Evolutionary conservation across 2,113 vertebrate species (phyloP), one percentile per base, ranked within the genome.

Genomic region (Rhabdomys dilectus): DNA sequence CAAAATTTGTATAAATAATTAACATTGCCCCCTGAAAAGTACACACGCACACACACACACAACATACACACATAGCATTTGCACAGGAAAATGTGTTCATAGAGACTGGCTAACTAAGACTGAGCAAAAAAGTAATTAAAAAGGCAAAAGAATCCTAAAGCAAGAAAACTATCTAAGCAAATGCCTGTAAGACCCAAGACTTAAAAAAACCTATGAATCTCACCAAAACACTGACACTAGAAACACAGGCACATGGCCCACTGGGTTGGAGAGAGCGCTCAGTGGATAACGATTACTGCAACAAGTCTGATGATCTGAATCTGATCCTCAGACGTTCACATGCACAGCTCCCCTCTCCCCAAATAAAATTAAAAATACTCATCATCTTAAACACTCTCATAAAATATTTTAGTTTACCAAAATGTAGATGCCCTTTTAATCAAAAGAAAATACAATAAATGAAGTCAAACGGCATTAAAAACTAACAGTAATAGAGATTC

Each of bases 151-250:
- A 73, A 56, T 91, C 75, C 91, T 62, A 88, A 93, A 26, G n/a
- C 85, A 91, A 93, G 31, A 78, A 96, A 91, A 72, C 26, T 85
- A 56, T 91, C 22, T 58, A 96, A 90, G 34, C 8, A 95, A 68
- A 36, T 8, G 8, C 4, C 51, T 89, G 1, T 87, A 66, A 73
- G 56, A 93, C 70, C 92, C 45, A 86, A 45, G 29, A 48, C 29
- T 66, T 15, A 86, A 86, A 64, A 42, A 29, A 91, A 42, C 29
- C 62, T 56, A 75, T 42, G 48, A 94, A 91, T 24, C 7, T 48
- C 12, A 91, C 12, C 66, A 42, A 24, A 29, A 36, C 17, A 80
- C 17, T 45, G 0, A 84, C 9, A 29, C 22, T 60, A 53, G 13
- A 80, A 80, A 9, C n/a, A 60, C 34, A 42, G 21, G 22, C 73